These are phyloP conservation scores for Choloepus didactylus DNA, from an alignment of 2,797 vertebrate genomes.

Conservation along the genomic window DNA sequence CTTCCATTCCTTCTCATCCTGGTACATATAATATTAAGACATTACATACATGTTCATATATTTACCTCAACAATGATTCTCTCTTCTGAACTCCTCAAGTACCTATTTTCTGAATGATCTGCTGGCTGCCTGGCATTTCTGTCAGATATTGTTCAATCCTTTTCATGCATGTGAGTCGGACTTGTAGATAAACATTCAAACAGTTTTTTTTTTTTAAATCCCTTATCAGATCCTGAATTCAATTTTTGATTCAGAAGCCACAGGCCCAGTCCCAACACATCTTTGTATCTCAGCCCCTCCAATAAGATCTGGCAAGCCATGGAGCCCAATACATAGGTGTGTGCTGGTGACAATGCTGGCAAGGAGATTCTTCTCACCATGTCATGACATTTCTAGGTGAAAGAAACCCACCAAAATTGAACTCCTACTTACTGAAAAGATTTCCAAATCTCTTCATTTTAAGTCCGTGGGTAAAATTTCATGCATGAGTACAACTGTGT, in stretches of 20 bases:
- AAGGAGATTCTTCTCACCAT: background rate
- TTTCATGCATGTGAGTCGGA: too few relatives aligned
- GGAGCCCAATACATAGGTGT: background rate
- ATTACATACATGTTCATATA: too few relatives aligned
- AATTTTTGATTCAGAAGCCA: background rate
- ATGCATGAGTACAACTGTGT: background rate
- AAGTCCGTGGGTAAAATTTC: background rate
- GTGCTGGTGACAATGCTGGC: background rate
- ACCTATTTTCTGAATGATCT: too few relatives aligned
- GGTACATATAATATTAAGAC: too few relatives aligned
- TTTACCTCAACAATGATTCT: too few relatives aligned
- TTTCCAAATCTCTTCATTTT: background rate
- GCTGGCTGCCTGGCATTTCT: too few relatives aligned
- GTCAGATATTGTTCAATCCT: too few relatives aligned
- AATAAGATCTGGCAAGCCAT: background rate
- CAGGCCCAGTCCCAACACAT: background rate
- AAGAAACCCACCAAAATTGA: background rate
- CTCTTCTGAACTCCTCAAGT: too few relatives aligned
- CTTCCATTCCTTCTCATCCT: too few relatives aligned
- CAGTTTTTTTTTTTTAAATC: too few relatives aligned
- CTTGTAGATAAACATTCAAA: too few relatives aligned
- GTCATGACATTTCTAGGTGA: background rate
- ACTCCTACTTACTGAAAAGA: background rate
- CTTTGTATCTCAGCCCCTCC: background rate
- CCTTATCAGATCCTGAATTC: background rate